Evolutionary conservation across 2,113 vertebrate species (phyloP).

Genomic region (Lota lota): DNA sequence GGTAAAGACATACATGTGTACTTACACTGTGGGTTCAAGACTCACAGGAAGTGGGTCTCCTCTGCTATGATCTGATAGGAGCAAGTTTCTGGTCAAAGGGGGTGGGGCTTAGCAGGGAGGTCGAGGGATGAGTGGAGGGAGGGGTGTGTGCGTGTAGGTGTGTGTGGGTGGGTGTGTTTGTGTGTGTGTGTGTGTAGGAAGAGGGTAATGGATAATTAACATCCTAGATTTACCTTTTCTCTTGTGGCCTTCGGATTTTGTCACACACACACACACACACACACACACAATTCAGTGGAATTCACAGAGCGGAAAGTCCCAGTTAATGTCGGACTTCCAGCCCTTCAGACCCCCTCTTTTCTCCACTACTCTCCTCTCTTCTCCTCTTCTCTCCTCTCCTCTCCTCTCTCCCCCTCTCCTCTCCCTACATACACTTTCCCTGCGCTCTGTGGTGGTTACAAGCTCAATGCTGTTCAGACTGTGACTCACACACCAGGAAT

Average conservation of each 20-base stretch:
- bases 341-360: constrained; percentile 40
- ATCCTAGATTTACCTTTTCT: neutral
- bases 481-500: constrained; percentile 68
- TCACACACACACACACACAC: neutral
- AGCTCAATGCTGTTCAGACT: constrained; percentile 57
- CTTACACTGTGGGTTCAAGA: constrained; percentile 34
- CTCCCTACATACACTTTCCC: constrained; percentile 35
- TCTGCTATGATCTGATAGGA: constrained; percentile 27
- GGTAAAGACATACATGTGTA: constrained; percentile 37
- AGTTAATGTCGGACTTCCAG: constrained; percentile 53
- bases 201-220: no score
- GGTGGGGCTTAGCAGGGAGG: constrained; percentile 18
- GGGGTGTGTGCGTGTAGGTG: neutral
- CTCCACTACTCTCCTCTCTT: neutral
- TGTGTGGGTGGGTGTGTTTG: neutral
- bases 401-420: constrained; percentile 2
- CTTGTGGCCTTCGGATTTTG: neutral
- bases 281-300: constrained; percentile 30
- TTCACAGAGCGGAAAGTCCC: constrained; percentile 63
- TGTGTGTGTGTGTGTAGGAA: no score
- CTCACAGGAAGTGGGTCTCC: constrained; percentile 31
- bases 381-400: constrained; percentile 11
- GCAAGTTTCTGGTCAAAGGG: constrained; percentile 9
- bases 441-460: constrained; percentile 52
- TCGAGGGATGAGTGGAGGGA: constrained; percentile 19